Percentiles rank a stretch among this genome's conserved stretches.
These are phyloP conservation scores for Rhagium mordax DNA, from an alignment of 2,888 invertebrate genomes.

Conservation along the genomic window DNA sequence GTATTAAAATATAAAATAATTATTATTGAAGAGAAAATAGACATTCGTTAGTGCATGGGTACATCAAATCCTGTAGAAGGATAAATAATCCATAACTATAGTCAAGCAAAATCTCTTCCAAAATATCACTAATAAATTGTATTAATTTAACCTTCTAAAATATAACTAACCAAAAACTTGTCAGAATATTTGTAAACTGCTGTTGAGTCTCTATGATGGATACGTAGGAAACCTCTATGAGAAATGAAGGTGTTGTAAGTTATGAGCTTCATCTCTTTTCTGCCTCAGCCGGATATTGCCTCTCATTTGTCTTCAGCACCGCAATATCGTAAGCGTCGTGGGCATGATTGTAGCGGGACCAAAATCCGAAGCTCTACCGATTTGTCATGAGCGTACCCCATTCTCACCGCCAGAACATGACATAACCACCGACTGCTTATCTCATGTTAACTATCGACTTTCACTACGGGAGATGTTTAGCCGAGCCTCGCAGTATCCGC, in stretches of 20 bases:
- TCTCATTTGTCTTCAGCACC: conserved; percentile 67
- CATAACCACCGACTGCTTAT: conserved; percentile 49
- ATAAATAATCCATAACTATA: too few relatives aligned
- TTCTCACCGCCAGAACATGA: conserved; percentile 47
- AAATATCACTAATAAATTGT: too few relatives aligned
- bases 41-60: too few relatives aligned
- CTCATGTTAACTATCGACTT: conserved; percentile 50
- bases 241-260: conserved; percentile 68
- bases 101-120: too few relatives aligned
- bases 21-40: too few relatives aligned
- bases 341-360: conserved; percentile 61
- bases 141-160: background rate
- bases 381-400: conserved; percentile 59
- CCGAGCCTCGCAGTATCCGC: conserved; percentile 20
- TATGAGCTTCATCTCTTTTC: conserved; percentile 67
- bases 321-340: conserved; percentile 63
- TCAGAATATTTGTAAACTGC: background rate
- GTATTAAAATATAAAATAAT: too few relatives aligned
- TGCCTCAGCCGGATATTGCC: conserved; percentile 68
- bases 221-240: conserved; percentile 60
- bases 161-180: background rate
- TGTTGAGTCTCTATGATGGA: conserved; percentile 53
- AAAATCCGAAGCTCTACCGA: conserved; percentile 63
- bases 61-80: too few relatives aligned
- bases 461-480: conserved; percentile 36